phyloP scores from a whole-genome alignment of 1,140 invertebrate genomes.

The Penaeus vannamei region DNA sequence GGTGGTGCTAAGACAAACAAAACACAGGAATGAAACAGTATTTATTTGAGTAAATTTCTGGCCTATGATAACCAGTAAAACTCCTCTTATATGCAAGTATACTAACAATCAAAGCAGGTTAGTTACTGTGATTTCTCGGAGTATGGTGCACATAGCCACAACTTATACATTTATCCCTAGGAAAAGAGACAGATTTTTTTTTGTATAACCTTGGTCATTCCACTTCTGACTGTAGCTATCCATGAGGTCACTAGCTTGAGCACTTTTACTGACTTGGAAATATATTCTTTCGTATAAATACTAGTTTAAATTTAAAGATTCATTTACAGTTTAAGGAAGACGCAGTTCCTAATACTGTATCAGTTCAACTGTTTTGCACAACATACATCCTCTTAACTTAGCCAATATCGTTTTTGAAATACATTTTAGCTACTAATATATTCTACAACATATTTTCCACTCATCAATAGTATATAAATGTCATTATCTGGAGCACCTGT shows the following conservation, averaged over 20 bases:
- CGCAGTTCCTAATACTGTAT: too few relatives aligned
- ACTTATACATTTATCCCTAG: conserved; percentile 1
- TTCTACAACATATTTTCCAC: too few relatives aligned
- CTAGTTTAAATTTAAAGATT: too few relatives aligned
- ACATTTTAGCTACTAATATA: too few relatives aligned
- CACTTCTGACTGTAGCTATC: conserved; percentile 19
- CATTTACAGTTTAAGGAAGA: too few relatives aligned
- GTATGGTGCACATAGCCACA: conserved; percentile 1
- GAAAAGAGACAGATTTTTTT: not conserved
- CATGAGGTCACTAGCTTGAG: not conserved
- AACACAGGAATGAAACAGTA: conserved; percentile 35
- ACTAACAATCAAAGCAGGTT: conserved; percentile 26
- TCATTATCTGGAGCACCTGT: too few relatives aligned
- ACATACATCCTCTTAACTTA: too few relatives aligned
- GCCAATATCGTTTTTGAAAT: too few relatives aligned
- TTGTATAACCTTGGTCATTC: conserved; percentile 10
- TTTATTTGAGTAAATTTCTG: conserved; percentile 30
- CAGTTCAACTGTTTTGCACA: too few relatives aligned
- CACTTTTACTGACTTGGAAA: not conserved
- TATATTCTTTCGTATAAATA: too few relatives aligned
- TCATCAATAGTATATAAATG: too few relatives aligned
- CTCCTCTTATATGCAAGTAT: conserved; percentile 17
- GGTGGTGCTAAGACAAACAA: not conserved
- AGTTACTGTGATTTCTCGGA: not conserved
- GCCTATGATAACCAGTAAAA: conserved; percentile 9